Base-by-base conservation (phyloP, 2,888 invertebrate species). In the Heteropelma amictum region DNA sequence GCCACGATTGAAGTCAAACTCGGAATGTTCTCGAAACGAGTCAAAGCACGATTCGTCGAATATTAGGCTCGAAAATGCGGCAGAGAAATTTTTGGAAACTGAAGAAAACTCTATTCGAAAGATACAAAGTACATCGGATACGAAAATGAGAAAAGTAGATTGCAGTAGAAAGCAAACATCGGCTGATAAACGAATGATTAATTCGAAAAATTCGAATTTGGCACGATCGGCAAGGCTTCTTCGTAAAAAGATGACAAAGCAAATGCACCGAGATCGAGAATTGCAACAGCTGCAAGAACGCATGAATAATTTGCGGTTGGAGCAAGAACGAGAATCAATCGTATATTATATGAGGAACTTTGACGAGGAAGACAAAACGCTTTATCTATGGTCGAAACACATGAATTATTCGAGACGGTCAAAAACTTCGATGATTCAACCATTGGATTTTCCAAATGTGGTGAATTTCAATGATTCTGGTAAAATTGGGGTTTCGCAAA, bases 371-470 rank as follows among this genome's bases (percentile, higher is more conserved):
- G 42, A 65, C 54, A 65, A 61, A 21, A 64, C 61, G 63, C 58
- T 74, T 12, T n/a, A 49, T 21, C 14, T 74, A 21, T 74, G 67
- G 56, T 69, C 77, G 2, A 60, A 45, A 53, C 61, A 12, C 42
- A 54, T 79, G 3, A 45, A 67, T 42, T 67, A 35, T 45, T 54
- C 79, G 14, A 23, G 69, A 4, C 72, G 40, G 26, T 17, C 58
- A 6, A 10, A 64, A 56, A 17, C 49, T 7, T 17, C 56, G 1
- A 14, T 35, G 0, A 71, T 85, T 35, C 79, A 75, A 19, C 84
- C 85, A 0, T 71, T 86, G 6, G 81, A 85, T 14, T 82, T 85
- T 60, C 86, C 86, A 2, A 84, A 81, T 23, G 81, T 86, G 3
- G 74, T 69, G 2, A 74, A 78, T 21, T 86, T 82, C 28, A 67